Evolutionary conservation across 1,140 invertebrate species (phyloP), one percentile per base, ranked within the genome.

Genomic region (Apis dorsata): DNA sequence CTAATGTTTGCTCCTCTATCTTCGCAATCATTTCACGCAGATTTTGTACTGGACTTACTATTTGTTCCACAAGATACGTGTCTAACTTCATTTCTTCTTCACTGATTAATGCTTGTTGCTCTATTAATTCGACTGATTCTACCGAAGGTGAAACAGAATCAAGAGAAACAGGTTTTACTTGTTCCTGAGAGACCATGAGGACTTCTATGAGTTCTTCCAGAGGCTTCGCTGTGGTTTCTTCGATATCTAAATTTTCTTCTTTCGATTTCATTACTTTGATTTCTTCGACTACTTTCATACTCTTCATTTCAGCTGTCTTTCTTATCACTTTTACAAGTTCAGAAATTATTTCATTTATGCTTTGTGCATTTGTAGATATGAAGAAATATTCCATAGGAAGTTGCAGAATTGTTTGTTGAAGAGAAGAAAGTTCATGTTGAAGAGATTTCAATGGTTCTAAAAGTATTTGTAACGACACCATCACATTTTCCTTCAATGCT

Each of bases 161-260:
- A 15, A 60, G n/a, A 8, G 51, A 79, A 2, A 62, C 51, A 3
- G 57, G 59, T 57, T 86, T 81, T 13, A 79, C 21, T 1, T 70
- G 76, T 28, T 80, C 84, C 2, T 84, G 80, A 12, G 88, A 88
- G 10, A 86, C 87, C 73, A 90, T 88, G n/a, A 91, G 89, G 9
- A 87, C 86, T 77, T 91, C 90, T 76, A 92, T 89, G 2, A 91
- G 85, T 59, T 92, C 88, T 15, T 92, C 85, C 0, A 91, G 76
- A 10, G 90, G 89, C 21, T 73, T 86, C 0, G 90, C 90, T 10
- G 89, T 92, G 24, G 80, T 85, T 72, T 90, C 76, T 62, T 92
- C 89, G 34, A 92, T 90, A 17, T 87, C 63, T 10, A 89, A 78
- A 9, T 73, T 68, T 59, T 90, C 86, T 76, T 88, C 87, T 8